Conservation (phyloP, 2,797 vertebrate species). For the Mus spretus region DNA sequence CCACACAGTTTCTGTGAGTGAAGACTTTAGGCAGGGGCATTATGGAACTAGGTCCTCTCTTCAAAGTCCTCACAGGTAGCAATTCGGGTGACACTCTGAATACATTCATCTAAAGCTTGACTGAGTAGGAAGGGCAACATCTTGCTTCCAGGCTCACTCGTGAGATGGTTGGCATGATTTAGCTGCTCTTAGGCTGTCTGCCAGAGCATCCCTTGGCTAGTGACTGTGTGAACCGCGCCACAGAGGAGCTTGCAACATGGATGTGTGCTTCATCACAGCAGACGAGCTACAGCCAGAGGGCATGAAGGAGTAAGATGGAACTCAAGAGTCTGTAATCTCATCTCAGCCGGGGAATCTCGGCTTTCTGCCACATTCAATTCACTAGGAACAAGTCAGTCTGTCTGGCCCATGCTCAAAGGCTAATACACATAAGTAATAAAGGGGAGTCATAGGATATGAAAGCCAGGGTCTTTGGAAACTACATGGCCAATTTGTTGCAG, state of each 20-base stretch:
- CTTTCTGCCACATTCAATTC: constrained; percentile 8
- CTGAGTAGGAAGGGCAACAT: neutral
- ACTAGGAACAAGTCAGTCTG: constrained; percentile 24
- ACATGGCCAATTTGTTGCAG: neutral
- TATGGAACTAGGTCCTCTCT: neutral
- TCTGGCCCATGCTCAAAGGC: neutral
- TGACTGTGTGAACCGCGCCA: neutral
- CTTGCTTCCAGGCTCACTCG: neutral
- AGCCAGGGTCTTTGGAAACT: neutral
- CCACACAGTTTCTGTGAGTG: constrained; percentile 2
- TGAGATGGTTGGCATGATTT: neutral
- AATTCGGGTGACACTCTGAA: neutral
- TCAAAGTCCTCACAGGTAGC: constrained; percentile 6
- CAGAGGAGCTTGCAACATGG: neutral
- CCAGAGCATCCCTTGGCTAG: neutral
- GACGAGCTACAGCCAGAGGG: neutral
- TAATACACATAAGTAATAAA: neutral
- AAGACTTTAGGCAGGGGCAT: neutral
- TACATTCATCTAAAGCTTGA: neutral
- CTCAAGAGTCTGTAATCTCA: neutral
- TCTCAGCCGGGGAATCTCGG: neutral
- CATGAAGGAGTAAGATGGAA: neutral
- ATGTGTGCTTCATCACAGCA: neutral
- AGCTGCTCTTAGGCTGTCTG: neutral
- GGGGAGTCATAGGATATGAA: neutral